These are phyloP conservation scores for Tetanocera ferruginea DNA, from an alignment of 2,888 invertebrate genomes.

Conservation along the genomic window DNA sequence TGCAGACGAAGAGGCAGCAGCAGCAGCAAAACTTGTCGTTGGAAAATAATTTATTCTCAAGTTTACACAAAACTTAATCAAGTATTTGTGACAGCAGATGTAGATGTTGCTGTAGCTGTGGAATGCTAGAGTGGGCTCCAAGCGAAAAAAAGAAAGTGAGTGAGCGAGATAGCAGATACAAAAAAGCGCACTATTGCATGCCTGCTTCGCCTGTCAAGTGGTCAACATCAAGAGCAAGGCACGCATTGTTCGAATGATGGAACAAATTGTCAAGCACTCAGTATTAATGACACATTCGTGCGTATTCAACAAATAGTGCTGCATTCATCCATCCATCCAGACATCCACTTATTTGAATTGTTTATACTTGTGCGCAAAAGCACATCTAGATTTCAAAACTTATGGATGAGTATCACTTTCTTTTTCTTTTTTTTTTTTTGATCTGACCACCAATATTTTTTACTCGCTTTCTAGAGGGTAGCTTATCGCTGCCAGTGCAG, in stretches of 20 bases:
- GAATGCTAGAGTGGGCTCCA: neutral
- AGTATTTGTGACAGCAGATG: neutral
- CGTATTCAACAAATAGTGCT: neutral
- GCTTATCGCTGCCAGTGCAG: slow-evolving; percentile 3
- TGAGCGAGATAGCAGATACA: neutral
- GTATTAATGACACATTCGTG: slow-evolving; percentile 7
- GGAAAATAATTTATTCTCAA: slow-evolving; percentile 29
- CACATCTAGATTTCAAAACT: neutral
- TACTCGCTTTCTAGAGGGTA: slow-evolving; percentile 10
- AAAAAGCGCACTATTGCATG: neutral
- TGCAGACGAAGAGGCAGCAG: neutral
- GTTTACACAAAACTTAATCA: slow-evolving; percentile 33
- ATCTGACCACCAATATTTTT: slow-evolving; percentile 37
- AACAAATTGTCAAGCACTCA: neutral
- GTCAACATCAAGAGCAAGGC: neutral
- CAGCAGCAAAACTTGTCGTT: slow-evolving; percentile 7
- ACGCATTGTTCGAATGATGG: neutral
- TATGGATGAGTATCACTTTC: slow-evolving; percentile 26
- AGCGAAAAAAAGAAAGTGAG: neutral
- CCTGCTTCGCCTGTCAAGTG: slow-evolving; percentile 2
- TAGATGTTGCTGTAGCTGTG: neutral
- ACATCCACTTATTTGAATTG: neutral
- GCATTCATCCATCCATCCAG: neutral
- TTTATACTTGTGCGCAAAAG: slow-evolving; percentile 8
- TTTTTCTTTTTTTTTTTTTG: slow-evolving; percentile 22